These are phyloP conservation scores for Rhopalosiphum maidis DNA, from an alignment of 1,140 invertebrate species.

Conservation along the genomic window DNA sequence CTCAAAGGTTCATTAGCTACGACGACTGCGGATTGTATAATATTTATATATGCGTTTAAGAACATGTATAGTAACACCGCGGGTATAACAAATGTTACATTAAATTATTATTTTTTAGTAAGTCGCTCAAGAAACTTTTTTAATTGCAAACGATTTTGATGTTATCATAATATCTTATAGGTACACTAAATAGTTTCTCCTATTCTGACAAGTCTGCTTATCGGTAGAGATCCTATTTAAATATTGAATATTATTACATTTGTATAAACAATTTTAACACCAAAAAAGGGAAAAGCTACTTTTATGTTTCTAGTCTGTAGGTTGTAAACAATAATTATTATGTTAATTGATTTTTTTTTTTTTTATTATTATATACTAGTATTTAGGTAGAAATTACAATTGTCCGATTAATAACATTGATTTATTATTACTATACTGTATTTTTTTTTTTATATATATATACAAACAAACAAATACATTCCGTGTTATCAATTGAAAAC, in stretches of 20 bases:
- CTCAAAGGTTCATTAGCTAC: background rate
- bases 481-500: background rate
- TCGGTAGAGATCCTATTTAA: slow-evolving; percentile 2
- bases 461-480: slow-evolving; percentile 19
- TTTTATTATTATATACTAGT: slow-evolving; percentile 15
- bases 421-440: slow-evolving; percentile 9
- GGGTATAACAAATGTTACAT: background rate
- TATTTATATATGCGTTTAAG: slow-evolving; percentile 15
- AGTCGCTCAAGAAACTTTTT: slow-evolving; percentile 9
- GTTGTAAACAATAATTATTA: slow-evolving; percentile 34
- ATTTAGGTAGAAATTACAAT: background rate
- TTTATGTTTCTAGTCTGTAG: slow-evolving; percentile 53
- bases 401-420: background rate
- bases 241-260: background rate
- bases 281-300: background rate
- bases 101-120: background rate
- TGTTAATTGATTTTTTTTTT: slow-evolving; percentile 6
- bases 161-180: background rate
- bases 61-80: background rate
- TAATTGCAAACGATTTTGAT: background rate
- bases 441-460: background rate
- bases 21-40: background rate
- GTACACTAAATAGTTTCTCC: background rate
- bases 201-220: slow-evolving; percentile 18
- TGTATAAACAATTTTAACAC: background rate